A percentile compares a stretch with the other conserved stretches of the same genome.
Evolutionary conservation across 2,888 invertebrate species (phyloP).

Genomic region (Drosophila anomalata): DNA sequence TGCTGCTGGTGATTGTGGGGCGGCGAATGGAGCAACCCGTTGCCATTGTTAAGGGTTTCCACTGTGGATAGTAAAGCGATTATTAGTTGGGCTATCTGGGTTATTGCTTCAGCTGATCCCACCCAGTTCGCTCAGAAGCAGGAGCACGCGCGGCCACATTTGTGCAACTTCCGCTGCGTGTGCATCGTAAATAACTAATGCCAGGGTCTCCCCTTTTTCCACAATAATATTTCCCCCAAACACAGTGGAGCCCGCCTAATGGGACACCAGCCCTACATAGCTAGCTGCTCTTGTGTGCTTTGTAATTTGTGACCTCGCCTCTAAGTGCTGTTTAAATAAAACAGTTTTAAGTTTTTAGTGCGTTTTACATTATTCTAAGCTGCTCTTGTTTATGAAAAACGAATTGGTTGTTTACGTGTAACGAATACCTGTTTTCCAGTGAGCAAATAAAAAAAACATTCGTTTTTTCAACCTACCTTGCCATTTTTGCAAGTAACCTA

Average conservation of each 20-base stretch:
- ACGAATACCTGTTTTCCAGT: not conserved
- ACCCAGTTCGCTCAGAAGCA: constrained; percentile 56
- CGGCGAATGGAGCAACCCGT: constrained; percentile 89
- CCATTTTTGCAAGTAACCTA: not conserved
- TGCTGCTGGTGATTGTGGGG: constrained; percentile 87
- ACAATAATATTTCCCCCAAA: constrained; percentile 22
- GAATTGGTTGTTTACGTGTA: not conserved
- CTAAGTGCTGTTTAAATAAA: not conserved
- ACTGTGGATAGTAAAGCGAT: constrained; percentile 62
- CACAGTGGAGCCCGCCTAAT: constrained; percentile 14
- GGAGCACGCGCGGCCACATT: constrained; percentile 60
- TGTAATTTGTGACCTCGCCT: not conserved
- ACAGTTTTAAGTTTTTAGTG: not conserved
- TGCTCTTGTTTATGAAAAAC: not conserved
- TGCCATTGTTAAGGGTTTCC: constrained; percentile 89
- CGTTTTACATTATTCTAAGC: not conserved
- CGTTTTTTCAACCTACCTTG: not conserved
- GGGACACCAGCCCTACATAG: not conserved
- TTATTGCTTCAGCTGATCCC: constrained; percentile 17
- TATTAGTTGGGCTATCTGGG: constrained; percentile 13
- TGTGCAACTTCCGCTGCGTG: constrained; percentile 52
- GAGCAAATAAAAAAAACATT: not conserved
- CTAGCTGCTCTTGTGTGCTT: not conserved
- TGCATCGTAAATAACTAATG: constrained; percentile 56
- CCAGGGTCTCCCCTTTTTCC: constrained; percentile 47